These are phyloP conservation scores for Acanthaster planci DNA, from an alignment of 35 echinoderm and acorn worm genomes.

Conservation along the genomic window DNA sequence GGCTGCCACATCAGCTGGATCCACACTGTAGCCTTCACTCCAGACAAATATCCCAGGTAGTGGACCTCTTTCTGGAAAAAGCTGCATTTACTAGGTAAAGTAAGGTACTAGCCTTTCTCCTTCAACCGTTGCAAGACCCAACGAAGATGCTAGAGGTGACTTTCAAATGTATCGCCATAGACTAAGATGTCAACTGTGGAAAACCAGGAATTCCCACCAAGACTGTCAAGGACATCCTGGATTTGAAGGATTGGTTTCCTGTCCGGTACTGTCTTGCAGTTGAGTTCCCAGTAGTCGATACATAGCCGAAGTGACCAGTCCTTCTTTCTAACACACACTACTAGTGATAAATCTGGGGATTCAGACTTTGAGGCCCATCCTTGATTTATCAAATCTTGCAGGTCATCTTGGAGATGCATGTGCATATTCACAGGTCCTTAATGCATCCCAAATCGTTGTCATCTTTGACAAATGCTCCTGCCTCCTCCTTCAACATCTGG, in stretches of 20 bases:
- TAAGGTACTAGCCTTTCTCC: conserved; percentile 36
- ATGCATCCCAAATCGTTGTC: conserved; percentile 44
- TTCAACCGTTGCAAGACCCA: conserved; percentile 25
- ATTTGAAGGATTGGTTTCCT: conserved; percentile 62
- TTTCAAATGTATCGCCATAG: conserved; percentile 30
- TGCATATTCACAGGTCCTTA: conserved; percentile 36
- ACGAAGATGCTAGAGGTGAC: conserved; percentile 32
- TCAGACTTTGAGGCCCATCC: conserved; percentile 44
- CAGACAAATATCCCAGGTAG: conserved; percentile 56
- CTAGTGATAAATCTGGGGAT: conserved; percentile 53
- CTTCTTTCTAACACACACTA: conserved; percentile 61
- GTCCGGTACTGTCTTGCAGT: conserved; percentile 47
- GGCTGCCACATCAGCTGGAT: conserved; percentile 43
- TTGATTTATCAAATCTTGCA: conserved; percentile 30
- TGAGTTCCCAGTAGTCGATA: conserved; percentile 51
- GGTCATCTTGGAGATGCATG: conserved; percentile 52
- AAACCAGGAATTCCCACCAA: conserved; percentile 46
- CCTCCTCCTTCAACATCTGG: conserved; percentile 46
- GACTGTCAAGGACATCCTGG: conserved; percentile 43
- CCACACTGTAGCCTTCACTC: conserved; percentile 30
- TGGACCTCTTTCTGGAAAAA: conserved; percentile 47
- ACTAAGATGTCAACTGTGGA: too few species aligned
- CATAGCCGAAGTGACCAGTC: conserved; percentile 46
- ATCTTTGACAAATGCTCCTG: conserved; percentile 33
- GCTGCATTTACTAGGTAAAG: conserved; percentile 50